Conservation (phyloP, 2,113 vertebrate genomes). For the Gavialis gangeticus region DNA sequence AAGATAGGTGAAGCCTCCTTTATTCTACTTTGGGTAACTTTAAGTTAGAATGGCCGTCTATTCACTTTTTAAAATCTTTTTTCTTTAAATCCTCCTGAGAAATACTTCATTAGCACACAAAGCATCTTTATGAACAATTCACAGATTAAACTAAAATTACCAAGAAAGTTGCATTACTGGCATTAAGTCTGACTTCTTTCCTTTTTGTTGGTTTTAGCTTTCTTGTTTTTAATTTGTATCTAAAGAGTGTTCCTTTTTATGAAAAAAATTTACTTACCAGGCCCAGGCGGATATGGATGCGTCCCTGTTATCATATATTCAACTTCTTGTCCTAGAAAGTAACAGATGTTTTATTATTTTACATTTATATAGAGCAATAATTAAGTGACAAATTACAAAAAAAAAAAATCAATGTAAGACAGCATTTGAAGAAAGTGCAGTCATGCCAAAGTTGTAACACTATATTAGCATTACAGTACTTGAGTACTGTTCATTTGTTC, state of each 20-base stretch:
- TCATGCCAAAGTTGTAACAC: neutral
- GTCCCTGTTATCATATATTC: conserved; percentile 97
- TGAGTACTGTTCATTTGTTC: neutral
- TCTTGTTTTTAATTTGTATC: neutral
- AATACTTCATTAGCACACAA: neutral
- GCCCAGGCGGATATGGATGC: conserved; percentile 96
- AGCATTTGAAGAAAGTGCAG: neutral
- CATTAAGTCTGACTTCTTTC: neutral
- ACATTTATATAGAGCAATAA: neutral
- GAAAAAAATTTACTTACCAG: conserved; percentile 81
- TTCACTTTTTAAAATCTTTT: neutral
- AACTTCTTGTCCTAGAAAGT: conserved; percentile 84
- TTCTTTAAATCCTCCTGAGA: neutral
- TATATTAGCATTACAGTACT: neutral
- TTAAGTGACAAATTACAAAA: neutral
- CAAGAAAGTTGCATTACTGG: neutral
- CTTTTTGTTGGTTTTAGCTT: neutral
- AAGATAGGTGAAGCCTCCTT: neutral
- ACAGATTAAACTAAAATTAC: neutral
- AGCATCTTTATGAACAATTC: neutral
- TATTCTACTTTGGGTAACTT: neutral
- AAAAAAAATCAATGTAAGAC: neutral
- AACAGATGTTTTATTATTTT: neutral
- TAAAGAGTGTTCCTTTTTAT: neutral
- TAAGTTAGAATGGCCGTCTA: neutral